Percentiles rank a stretch among this genome's conserved stretches.
These are phyloP conservation scores for Metaphire vulgaris DNA, from an alignment of 1,140 invertebrate genomes.

Conservation along the genomic window DNA sequence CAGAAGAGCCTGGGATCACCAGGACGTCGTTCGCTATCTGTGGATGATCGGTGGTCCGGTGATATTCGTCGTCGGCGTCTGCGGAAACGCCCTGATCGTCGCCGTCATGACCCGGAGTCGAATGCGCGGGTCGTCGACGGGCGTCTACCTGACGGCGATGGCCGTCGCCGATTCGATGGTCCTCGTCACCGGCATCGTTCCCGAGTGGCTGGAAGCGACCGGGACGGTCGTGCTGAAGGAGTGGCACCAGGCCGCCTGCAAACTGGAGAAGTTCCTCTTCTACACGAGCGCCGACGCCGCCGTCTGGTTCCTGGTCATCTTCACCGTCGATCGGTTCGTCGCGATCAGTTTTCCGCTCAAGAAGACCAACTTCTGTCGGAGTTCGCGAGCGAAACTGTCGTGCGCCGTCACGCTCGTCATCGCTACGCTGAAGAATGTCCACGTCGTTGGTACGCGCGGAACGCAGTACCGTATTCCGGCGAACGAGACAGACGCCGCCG, in stretches of 20 bases:
- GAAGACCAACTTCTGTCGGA: slow-evolving; percentile 7
- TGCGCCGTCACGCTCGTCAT: not conserved
- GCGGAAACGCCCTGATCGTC: slow-evolving; percentile 25
- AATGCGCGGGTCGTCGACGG: slow-evolving; percentile 26
- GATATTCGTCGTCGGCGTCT: slow-evolving; percentile 24
- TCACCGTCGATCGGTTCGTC: slow-evolving; percentile 34
- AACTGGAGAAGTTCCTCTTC: slow-evolving; percentile 31
- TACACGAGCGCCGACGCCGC: slow-evolving; percentile 29
- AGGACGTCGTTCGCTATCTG: slow-evolving; percentile 9
- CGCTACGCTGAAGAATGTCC: slow-evolving; percentile 26
- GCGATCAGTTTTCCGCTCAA: slow-evolving; percentile 33
- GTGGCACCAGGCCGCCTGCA: slow-evolving; percentile 27
- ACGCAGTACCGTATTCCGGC: slow-evolving; percentile 11
- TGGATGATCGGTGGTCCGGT: slow-evolving; percentile 27
- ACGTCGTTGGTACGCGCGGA: slow-evolving; percentile 27
- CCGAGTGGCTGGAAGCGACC: slow-evolving; percentile 26
- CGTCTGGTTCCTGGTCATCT: slow-evolving; percentile 33
- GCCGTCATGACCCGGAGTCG: slow-evolving; percentile 24
- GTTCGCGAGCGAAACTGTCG: slow-evolving; percentile 8
- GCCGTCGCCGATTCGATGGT: slow-evolving; percentile 20
- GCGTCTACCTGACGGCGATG: slow-evolving; percentile 25
- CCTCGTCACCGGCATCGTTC: slow-evolving; percentile 28
- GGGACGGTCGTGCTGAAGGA: slow-evolving; percentile 25
- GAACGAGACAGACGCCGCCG: not conserved
- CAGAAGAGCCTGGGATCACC: not conserved